These are phyloP conservation scores for Poecile montanus DNA, from an alignment of 2,797 vertebrate genomes.

Conservation along the genomic window DNA sequence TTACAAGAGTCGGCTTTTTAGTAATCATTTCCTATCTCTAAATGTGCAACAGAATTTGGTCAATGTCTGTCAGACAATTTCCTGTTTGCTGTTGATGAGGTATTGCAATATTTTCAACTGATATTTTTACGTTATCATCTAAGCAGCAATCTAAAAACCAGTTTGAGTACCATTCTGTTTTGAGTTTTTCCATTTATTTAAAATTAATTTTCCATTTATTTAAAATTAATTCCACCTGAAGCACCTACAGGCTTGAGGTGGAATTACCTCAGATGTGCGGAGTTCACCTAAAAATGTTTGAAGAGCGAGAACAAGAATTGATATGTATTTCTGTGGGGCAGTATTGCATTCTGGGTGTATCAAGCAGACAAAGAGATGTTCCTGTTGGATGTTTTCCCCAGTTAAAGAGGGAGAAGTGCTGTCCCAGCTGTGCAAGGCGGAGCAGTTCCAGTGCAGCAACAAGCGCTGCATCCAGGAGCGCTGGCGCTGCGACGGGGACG, in stretches of 20 bases:
- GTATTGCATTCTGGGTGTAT: not conserved
- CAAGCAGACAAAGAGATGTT: not conserved
- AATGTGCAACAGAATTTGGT: not conserved
- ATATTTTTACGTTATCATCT: not conserved
- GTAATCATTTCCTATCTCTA: not conserved
- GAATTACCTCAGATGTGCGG: not conserved
- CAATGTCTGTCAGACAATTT: not conserved
- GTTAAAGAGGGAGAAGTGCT: slow-evolving; percentile 77
- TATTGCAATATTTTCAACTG: not conserved
- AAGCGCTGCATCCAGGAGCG: slow-evolving; percentile 91
- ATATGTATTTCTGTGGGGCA: not conserved
- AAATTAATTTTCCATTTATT: not conserved
- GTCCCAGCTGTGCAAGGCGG: slow-evolving; percentile 85
- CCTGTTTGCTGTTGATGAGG: not conserved
- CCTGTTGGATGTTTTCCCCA: slow-evolving; percentile 26
- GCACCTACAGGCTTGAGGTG: not conserved
- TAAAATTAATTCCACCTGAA: not conserved
- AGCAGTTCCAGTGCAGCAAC: slow-evolving; percentile 93
- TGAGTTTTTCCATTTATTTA: not conserved
- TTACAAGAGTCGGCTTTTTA: not conserved
- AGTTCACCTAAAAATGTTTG: not conserved
- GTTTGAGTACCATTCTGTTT: not conserved
- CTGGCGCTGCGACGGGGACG: slow-evolving; percentile 95
- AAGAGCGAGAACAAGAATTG: not conserved
- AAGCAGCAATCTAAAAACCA: not conserved